A percentile compares a stretch with the other conserved stretches of the same genome.
These are phyloP conservation scores for Busseola fusca DNA, from an alignment of 2,888 invertebrate genomes.

Conservation along the genomic window DNA sequence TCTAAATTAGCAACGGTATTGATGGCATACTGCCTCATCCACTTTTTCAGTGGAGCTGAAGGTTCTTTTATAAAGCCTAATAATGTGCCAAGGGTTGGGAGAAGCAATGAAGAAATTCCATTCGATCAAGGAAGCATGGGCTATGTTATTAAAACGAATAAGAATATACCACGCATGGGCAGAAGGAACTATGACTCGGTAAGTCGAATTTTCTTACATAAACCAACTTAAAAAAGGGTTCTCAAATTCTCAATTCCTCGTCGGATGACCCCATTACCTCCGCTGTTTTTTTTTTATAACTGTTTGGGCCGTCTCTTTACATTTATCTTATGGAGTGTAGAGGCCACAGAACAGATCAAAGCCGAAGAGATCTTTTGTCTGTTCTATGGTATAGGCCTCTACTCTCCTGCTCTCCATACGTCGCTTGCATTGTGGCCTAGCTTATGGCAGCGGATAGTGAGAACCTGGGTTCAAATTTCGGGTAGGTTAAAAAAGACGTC, in stretches of 20 bases:
- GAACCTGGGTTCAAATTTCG: not conserved
- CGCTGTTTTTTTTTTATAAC: too few species aligned
- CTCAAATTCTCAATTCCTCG: too few species aligned
- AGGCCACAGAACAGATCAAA: too few species aligned
- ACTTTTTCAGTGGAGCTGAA: conserved; percentile 71
- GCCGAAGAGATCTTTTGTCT: too few species aligned
- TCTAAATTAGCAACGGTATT: conserved; percentile 71
- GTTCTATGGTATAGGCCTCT: too few species aligned
- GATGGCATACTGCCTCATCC: conserved; percentile 75
- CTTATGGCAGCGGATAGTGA: too few species aligned
- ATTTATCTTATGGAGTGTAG: too few species aligned
- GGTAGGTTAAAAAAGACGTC: too few species aligned
- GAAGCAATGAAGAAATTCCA: conserved; percentile 81
- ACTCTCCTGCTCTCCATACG: too few species aligned
- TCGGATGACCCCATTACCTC: too few species aligned
- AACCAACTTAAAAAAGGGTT: not conserved
- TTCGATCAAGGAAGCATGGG: conserved; percentile 81
- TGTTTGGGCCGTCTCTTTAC: too few species aligned
- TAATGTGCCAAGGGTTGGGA: conserved; percentile 83
- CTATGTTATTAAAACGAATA: conserved; percentile 85
- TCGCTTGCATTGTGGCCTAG: too few species aligned
- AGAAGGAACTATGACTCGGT: conserved; percentile 85
- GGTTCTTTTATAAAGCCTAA: conserved; percentile 84
- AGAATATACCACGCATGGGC: conserved; percentile 86
- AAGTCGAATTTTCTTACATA: conserved; percentile 53